Percentiles rank a stretch among this genome's conserved stretches.
phyloP scores from a whole-genome alignment of 2,888 invertebrate genomes.

The Copidosoma aretas region DNA sequence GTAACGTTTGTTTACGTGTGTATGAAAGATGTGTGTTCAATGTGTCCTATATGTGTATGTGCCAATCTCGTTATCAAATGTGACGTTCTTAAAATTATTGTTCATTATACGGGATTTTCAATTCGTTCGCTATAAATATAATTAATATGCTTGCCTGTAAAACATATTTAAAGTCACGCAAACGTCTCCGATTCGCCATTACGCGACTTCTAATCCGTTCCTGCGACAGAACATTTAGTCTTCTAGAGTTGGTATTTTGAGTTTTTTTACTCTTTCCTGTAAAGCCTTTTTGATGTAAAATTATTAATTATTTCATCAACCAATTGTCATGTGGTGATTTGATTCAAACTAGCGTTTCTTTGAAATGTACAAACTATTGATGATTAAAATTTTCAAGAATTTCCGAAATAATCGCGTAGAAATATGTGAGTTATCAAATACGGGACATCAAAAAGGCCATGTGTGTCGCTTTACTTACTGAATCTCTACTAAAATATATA shows the following conservation, averaged over 20 bases:
- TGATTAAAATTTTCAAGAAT: conserved; percentile 2
- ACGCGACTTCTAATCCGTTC: conserved; percentile 46
- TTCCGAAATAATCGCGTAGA: too few relatives aligned
- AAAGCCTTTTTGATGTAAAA: conserved; percentile 45
- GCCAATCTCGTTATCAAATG: conserved; percentile 22
- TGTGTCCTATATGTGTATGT: conserved; percentile 27
- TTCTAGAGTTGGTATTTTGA: conserved; percentile 46
- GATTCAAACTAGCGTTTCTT: too few relatives aligned
- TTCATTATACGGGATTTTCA: conserved; percentile 24
- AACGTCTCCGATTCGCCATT: conserved; percentile 27
- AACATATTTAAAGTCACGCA: conserved; percentile 32
- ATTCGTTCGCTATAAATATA: conserved; percentile 41
- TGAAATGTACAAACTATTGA: too few relatives aligned
- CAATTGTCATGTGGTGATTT: background rate
- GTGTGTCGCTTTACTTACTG: conserved; percentile 47
- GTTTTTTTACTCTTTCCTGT: conserved; percentile 37
- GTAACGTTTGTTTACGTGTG: conserved; percentile 32
- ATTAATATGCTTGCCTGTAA: conserved; percentile 49
- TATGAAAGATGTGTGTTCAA: conserved; percentile 31
- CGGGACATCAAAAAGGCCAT: conserved; percentile 42
- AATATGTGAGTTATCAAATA: background rate
- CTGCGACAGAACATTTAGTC: conserved; percentile 51
- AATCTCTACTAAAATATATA: conserved; percentile 61
- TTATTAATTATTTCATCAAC: conserved; percentile 12
- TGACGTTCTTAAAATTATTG: conserved; percentile 21